These are phyloP conservation scores for Protomyctophum bolini DNA, from an alignment of 2,113 vertebrate species.

Conservation along the genomic window DNA sequence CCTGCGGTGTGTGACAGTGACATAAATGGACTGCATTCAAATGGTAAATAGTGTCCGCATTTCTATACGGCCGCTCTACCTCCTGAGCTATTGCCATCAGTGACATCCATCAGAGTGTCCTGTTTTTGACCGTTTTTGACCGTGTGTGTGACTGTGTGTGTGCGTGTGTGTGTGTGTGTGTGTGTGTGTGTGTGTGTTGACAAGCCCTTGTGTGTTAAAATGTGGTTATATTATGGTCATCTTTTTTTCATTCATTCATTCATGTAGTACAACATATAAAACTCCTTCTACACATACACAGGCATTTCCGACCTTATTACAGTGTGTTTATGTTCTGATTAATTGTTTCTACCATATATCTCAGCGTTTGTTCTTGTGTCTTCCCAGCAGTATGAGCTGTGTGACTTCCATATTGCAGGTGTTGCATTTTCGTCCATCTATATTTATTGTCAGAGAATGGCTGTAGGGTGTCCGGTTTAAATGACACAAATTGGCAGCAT, in stretches of 20 bases:
- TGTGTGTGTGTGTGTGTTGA: background rate
- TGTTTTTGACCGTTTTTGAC: background rate
- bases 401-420: constrained; percentile 28
- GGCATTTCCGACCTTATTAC: background rate
- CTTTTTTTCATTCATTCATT: background rate
- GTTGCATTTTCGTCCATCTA: constrained; percentile 30
- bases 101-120: too few species aligned
- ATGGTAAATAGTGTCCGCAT: too few species aligned
- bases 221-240: background rate
- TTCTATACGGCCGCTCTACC: too few species aligned
- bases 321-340: background rate
- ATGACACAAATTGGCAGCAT: constrained; percentile 32
- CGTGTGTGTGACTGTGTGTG: background rate
- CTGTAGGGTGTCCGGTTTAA: constrained; percentile 25
- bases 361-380: background rate
- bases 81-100: too few species aligned
- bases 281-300: background rate
- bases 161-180: background rate
- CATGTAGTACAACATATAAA: too few species aligned
- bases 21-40: background rate
- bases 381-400: constrained; percentile 19
- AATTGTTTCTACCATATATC: background rate
- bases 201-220: background rate
- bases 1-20: constrained; percentile 43
- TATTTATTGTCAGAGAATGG: constrained; percentile 50